A percentile compares a stretch with the other conserved stretches of the same genome.
phyloP scores from a whole-genome alignment of 2,113 vertebrate genomes.

The Orycteropus afer region DNA sequence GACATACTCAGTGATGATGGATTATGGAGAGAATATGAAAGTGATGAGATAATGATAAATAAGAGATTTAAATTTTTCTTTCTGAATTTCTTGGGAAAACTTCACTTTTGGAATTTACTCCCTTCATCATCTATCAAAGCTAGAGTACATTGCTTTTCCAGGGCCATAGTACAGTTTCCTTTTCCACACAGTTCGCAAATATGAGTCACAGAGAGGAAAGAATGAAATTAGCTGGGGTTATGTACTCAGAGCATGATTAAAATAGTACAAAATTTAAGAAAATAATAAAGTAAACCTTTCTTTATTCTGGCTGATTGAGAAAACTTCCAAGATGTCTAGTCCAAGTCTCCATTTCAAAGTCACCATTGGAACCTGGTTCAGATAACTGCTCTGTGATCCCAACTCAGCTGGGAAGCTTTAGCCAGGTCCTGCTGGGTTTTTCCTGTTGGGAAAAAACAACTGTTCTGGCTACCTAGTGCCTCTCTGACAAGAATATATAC shows the following conservation, averaged over 20 bases:
- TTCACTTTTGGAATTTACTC: constrained; percentile 31
- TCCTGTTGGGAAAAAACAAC: neutral
- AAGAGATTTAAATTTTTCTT: constrained; percentile 12
- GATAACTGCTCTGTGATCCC: neutral
- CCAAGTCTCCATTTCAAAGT: constrained; percentile 10
- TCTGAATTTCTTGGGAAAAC: constrained; percentile 31
- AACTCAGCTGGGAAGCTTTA: neutral
- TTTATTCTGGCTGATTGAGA: neutral
- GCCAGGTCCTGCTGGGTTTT: neutral
- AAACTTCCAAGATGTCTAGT: neutral
- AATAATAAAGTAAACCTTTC: constrained; percentile 8
- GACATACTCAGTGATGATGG: neutral
- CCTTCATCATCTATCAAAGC: neutral
- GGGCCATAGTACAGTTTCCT: neutral
- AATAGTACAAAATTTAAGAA: neutral
- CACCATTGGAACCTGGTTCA: neutral
- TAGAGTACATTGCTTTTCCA: neutral
- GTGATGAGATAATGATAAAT: neutral
- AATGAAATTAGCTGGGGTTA: neutral
- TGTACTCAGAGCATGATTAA: neutral
- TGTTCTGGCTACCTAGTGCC: no score
- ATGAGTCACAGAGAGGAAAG: neutral
- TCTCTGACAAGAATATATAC: no score
- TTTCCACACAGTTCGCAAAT: neutral
- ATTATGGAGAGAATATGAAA: neutral